Evolutionary conservation across 2,113 vertebrate genomes (phyloP).

Genomic region (Oreochromis tanganicae): DNA sequence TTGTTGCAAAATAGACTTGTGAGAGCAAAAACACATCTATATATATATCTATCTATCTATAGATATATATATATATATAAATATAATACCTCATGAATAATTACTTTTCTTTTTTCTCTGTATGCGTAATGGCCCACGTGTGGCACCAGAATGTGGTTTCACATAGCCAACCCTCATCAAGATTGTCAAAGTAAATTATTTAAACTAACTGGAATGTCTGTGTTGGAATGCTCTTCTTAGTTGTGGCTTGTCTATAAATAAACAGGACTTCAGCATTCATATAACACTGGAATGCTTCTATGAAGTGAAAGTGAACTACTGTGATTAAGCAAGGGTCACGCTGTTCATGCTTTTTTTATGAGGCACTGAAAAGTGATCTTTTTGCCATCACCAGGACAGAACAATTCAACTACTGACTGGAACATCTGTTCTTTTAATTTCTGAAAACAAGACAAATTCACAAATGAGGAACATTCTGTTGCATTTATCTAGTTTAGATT

Average conservation of each 20-base stretch:
- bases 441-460: neutral
- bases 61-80: neutral
- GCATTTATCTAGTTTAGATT: neutral
- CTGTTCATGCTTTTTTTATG: slow-evolving; percentile 45
- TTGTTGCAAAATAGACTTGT: neutral
- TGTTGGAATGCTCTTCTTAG: slow-evolving; percentile 30
- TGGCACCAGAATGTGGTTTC: slow-evolving; percentile 29
- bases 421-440: neutral
- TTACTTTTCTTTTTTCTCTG: neutral
- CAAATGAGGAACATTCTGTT: neutral
- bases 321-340: slow-evolving; percentile 51
- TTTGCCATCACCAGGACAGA: neutral
- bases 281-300: neutral
- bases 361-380: slow-evolving; percentile 40
- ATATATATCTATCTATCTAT: no score
- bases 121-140: neutral
- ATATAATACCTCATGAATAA: neutral
- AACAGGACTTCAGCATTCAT: neutral
- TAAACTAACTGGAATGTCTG: slow-evolving; percentile 45
- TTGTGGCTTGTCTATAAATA: slow-evolving; percentile 29
- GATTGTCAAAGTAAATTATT: slow-evolving; percentile 64
- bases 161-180: slow-evolving; percentile 24
- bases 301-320: slow-evolving; percentile 33
- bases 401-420: neutral
- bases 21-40: neutral